These are phyloP conservation scores for Antitype chi DNA, from an alignment of 2,888 invertebrate genomes.

Conservation along the genomic window DNA sequence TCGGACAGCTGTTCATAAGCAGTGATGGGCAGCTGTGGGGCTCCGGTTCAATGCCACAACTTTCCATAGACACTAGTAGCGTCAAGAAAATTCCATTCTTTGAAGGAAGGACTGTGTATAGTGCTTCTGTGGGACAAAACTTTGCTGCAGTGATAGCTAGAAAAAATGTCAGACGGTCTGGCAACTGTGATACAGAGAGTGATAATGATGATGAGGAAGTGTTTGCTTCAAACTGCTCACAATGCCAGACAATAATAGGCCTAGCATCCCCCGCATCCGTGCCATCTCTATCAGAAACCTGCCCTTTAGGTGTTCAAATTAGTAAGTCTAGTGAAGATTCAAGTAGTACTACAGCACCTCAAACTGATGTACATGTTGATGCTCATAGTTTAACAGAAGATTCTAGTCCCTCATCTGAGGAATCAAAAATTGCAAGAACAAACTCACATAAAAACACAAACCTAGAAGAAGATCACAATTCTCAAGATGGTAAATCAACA, in stretches of 20 bases:
- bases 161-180: constrained; percentile 89
- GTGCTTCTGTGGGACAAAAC: constrained; percentile 94
- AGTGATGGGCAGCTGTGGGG: constrained; percentile 93
- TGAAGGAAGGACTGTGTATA: constrained; percentile 92
- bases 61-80: constrained; percentile 90
- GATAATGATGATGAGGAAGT: constrained; percentile 92
- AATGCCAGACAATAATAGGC: constrained; percentile 91
- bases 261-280: constrained; percentile 91
- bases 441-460: constrained; percentile 80
- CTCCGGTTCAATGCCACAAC: constrained; percentile 92
- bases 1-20: constrained; percentile 92
- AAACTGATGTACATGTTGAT: constrained; percentile 90
- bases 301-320: constrained; percentile 91
- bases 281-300: constrained; percentile 92
- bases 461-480: constrained; percentile 73
- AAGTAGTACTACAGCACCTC: constrained; percentile 91
- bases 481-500: constrained; percentile 69
- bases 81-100: constrained; percentile 93
- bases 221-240: constrained; percentile 92
- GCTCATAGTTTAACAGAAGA: constrained; percentile 90
- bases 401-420: constrained; percentile 90
- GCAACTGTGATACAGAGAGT: constrained; percentile 91
- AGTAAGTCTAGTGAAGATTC: constrained; percentile 91
- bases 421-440: constrained; percentile 87
- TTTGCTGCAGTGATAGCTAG: constrained; percentile 94